phyloP scores from a whole-genome alignment of 2,113 vertebrate species.

The Planiliza haematocheilus region DNA sequence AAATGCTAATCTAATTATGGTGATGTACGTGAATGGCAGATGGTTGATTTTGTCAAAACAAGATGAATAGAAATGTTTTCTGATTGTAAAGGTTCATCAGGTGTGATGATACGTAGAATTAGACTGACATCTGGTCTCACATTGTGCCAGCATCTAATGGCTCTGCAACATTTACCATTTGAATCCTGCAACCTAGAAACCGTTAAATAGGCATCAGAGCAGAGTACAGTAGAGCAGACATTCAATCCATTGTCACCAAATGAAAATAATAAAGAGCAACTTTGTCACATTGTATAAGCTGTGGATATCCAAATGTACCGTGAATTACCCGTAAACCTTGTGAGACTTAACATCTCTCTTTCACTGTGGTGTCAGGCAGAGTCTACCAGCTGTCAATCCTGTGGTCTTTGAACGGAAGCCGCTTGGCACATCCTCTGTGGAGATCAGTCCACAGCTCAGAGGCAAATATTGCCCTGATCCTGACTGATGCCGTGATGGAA shows the following conservation, averaged over 20 bases:
- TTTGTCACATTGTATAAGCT: constrained; percentile 9
- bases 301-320: constrained; percentile 4
- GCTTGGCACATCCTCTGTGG: background rate
- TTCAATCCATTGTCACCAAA: background rate
- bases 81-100: too few species aligned
- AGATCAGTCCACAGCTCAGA: constrained; percentile 2
- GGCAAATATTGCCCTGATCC: background rate
- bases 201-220: constrained; percentile 2
- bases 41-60: background rate
- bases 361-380: background rate
- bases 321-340: background rate
- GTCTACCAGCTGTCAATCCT: constrained; percentile 14
- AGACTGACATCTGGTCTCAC: too few species aligned
- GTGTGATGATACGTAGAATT: too few species aligned
- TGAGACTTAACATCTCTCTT: constrained; percentile 20
- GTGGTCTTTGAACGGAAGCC: constrained; percentile 4
- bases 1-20: background rate
- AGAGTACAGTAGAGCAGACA: background rate
- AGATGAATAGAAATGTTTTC: background rate
- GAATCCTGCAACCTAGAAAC: constrained; percentile 44
- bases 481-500: background rate
- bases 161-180: constrained; percentile 24
- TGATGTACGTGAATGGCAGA: background rate
- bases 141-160: background rate
- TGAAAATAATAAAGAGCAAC: constrained; percentile 3